These are phyloP conservation scores for Myotis planiceps DNA, from an alignment of 2,797 vertebrate species.

Conservation along the genomic window DNA sequence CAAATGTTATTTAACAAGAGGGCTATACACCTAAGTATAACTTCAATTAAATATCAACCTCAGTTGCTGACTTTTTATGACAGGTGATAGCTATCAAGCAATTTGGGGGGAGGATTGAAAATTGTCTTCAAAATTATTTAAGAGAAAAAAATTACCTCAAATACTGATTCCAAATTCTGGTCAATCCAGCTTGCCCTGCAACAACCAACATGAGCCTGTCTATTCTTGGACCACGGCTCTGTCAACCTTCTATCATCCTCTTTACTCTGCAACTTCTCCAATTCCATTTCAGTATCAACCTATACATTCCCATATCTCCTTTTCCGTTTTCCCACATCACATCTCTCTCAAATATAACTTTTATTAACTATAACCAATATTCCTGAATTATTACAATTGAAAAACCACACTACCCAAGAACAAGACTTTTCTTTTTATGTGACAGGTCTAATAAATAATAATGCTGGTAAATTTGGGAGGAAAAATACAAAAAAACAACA, in stretches of 20 bases:
- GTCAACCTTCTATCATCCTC: neutral
- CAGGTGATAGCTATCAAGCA: neutral
- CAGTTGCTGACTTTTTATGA: neutral
- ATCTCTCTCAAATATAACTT: conserved; percentile 9
- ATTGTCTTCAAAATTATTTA: neutral
- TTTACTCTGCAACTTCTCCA: neutral
- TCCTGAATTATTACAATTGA: neutral
- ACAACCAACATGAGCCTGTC: neutral
- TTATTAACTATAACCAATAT: neutral
- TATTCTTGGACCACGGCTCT: neutral
- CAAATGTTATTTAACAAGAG: conserved; percentile 21
- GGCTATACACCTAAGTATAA: neutral
- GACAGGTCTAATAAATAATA: neutral
- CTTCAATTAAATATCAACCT: conserved; percentile 23
- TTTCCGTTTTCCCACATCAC: neutral
- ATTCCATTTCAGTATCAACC: neutral
- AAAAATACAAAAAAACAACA: neutral
- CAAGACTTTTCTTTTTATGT: neutral
- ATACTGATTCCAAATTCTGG: neutral
- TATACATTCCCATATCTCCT: neutral
- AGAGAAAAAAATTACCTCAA: neutral
- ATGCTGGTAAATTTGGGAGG: neutral
- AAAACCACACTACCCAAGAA: conserved; percentile 5
- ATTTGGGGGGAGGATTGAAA: neutral
- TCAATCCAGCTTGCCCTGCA: neutral